Base-by-base conservation (phyloP, 2,113 vertebrate species). In the Sardina pilchardus region DNA sequence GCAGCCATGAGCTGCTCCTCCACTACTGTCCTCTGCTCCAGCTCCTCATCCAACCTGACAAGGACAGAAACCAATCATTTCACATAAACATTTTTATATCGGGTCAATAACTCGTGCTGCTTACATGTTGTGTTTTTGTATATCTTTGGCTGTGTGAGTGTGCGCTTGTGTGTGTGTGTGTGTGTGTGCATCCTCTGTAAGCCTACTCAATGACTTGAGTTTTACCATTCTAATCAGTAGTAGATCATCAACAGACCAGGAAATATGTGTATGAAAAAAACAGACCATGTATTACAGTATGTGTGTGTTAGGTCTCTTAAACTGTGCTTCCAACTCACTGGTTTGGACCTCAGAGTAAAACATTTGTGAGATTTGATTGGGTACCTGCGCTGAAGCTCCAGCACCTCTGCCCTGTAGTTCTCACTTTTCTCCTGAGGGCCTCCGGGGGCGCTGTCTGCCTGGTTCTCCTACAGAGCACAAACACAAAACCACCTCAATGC, bases 341-440 rank as follows among this genome's bases (percentile, higher is more conserved):
- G 45, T 16, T 50, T 50, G 48, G 48, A 50, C 14, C 48, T 50
- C 48, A 16, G 48, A 50, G 48, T 50, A 50, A 50, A 50, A 50
- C 8, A 14, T 16, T 50, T 50, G 48, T 50, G 48, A 24, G 53
- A 42, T 71, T 10, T 81, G 43, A 2, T 1, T 75, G 9, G 14
- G 0, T 91, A 99, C 98, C 97, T 97, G 36, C 89, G 92, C 86
- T 96, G 96, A 6, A 97, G 88, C n/a, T 97, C 96, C 88, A 94
- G 94, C 42, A 95, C 84, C 85, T 97, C 96, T 0, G 94, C 91
- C 9, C 91, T 86, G 86, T 94, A 93, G 84, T 86, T 89, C 78
- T 95, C 93, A 47, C 90, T 89, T 24, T 93, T 95, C 86, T 97
- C 97, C 88, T 97, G 97, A 3, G 97, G 97, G 6, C 95, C 97